Evolutionary conservation across 2,888 invertebrate genomes (phyloP), one percentile per base, ranked within the genome.

Genomic region (Noctua janthina): DNA sequence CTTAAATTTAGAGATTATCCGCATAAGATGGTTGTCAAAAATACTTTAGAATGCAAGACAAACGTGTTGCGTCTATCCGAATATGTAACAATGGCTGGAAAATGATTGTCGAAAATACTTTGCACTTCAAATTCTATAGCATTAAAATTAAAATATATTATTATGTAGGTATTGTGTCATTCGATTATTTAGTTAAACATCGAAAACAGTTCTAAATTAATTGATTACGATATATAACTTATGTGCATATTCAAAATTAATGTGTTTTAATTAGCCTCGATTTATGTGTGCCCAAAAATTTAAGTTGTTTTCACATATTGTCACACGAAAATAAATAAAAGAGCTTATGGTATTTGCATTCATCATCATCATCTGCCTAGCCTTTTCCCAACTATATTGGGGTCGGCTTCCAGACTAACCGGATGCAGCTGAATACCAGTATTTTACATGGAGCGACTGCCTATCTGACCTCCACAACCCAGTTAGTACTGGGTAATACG

Each of bases 191-290:
- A 13, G 5, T 73, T 43, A 1, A 71, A 29, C 2, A 75, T 46
- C 46, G 29, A 46, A 74, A 59, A 56, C n/a, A 23, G 4, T 56
- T 56, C 10, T 7, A n/a, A 5, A 17, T 72, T 2, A 56, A 62
- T 46, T 6, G 29, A 62, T 74, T 20, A 46, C 29, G 46, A 64
- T 46, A 35, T 39, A 39, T 29, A 46, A 13, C 73, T 46, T 29
- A 62, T 46, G 54, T 11, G 54, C 13, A 39, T 51, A 56, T 59
- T 74, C 56, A n/a, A 17, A 23, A 43, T 46, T 5, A n/a, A 49
- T 49, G 13, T 43, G n/a, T 39, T 77, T 62, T 29, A 76, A 77
- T 77, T 29, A 39, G 20, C 20, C 11, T 51, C 39, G 4, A 73
- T 43, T 43, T 20, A 39, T 20, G 13, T 74, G 74, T 0, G 2